Conservation (phyloP, 2,797 vertebrate genomes). For the Gallinago nigripennis region DNA sequence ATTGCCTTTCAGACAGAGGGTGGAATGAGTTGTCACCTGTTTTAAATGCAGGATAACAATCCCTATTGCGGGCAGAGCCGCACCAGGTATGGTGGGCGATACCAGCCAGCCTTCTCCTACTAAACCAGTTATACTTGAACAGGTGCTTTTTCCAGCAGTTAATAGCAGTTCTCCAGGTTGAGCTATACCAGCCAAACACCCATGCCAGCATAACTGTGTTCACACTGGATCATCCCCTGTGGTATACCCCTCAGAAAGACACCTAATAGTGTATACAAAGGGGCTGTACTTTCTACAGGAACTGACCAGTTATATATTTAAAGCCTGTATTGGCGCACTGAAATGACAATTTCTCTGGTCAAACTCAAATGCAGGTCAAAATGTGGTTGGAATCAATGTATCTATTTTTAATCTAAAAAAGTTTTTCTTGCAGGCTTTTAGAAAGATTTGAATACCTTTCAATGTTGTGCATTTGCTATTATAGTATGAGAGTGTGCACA, state of each 20-base stretch:
- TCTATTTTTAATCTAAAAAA: background rate
- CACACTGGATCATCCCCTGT: background rate
- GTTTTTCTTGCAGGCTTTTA: background rate
- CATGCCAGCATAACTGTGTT: background rate
- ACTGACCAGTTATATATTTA: background rate
- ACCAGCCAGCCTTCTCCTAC: background rate
- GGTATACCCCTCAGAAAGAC: background rate
- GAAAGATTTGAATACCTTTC: background rate
- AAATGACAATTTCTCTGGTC: background rate
- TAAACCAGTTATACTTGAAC: background rate
- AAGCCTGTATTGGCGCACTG: background rate
- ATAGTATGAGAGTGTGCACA: fast-evolving
- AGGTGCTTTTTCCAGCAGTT: background rate
- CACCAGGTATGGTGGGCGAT: background rate
- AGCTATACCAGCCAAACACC: background rate
- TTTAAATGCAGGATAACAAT: background rate
- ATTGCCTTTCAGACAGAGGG: background rate
- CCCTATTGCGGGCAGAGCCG: fast-evolving
- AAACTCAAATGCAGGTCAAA: background rate
- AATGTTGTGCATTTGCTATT: background rate
- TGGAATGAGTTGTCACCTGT: background rate
- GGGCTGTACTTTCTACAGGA: background rate
- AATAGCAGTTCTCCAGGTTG: background rate
- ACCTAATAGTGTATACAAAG: background rate
- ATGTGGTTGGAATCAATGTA: background rate